Evolutionary conservation across 2,113 vertebrate genomes (phyloP).

Genomic region (Rhadina sibilatrix): DNA sequence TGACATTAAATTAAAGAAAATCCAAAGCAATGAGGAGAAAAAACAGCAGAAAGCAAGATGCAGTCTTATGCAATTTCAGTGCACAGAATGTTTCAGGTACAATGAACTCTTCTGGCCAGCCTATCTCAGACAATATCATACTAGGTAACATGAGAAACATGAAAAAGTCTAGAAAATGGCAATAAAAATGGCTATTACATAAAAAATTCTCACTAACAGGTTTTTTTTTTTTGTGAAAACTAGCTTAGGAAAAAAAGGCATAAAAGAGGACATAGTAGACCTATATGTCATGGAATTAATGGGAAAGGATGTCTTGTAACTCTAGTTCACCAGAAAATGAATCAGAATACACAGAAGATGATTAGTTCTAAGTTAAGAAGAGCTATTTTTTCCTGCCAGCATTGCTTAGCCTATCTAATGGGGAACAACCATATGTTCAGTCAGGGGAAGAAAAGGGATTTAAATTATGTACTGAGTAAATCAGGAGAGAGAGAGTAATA

Average conservation of each 20-base stretch:
- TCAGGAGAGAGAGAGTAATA: background rate
- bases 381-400: background rate
- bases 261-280: background rate
- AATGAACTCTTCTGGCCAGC: background rate
- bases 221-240: background rate
- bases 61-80: background rate
- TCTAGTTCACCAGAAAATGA: background rate
- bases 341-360: background rate
- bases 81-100: background rate
- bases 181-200: background rate
- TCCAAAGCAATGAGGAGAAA: background rate
- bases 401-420: background rate
- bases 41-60: background rate
- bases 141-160: background rate
- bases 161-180: background rate
- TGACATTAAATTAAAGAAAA: background rate
- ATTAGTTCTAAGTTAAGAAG: background rate
- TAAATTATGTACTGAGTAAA: background rate
- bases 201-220: background rate
- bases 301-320: background rate
- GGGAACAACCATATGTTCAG: background rate
- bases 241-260: background rate
- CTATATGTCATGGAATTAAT: background rate
- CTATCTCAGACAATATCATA: background rate
- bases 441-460: background rate